phyloP scores from a whole-genome alignment of 2,888 invertebrate species.

The Brassicogethes aeneus region DNA sequence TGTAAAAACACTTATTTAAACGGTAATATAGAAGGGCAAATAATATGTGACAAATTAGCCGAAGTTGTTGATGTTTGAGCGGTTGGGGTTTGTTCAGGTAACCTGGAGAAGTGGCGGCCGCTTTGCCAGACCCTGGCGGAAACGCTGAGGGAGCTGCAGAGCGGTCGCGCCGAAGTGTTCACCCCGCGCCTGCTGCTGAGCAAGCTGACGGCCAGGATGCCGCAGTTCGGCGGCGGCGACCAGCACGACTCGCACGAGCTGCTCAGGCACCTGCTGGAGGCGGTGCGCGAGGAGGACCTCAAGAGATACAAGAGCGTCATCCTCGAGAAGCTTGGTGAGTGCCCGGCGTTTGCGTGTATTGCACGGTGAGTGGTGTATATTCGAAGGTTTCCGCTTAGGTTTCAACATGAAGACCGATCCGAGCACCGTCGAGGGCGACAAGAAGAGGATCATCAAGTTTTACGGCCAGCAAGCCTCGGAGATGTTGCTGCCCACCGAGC shows the following conservation, averaged over 20 bases:
- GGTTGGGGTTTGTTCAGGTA: too few relatives aligned
- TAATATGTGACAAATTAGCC: too few relatives aligned
- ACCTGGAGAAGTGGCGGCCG: slow-evolving; percentile 60
- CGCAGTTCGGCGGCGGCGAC: slow-evolving; percentile 86
- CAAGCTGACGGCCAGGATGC: slow-evolving; percentile 56
- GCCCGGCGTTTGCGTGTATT: too few relatives aligned
- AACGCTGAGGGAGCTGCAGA: slow-evolving; percentile 59
- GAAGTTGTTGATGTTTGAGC: too few relatives aligned
- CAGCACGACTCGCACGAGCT: slow-evolving; percentile 97
- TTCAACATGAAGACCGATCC: slow-evolving; percentile 63
- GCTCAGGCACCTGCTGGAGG: slow-evolving; percentile 81
- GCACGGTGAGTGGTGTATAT: too few relatives aligned
- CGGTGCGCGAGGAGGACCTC: slow-evolving; percentile 66
- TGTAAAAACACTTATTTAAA: too few relatives aligned
- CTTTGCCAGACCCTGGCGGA: slow-evolving; percentile 60
- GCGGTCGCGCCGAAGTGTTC: slow-evolving; percentile 54
- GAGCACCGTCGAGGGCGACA: slow-evolving; percentile 65
- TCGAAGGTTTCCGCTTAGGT: too few relatives aligned
- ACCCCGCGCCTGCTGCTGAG: slow-evolving; percentile 56
- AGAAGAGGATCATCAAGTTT: slow-evolving; percentile 69
- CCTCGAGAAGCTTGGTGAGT: slow-evolving; percentile 57
- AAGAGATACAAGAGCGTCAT: slow-evolving; percentile 78
- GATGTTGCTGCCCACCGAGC: slow-evolving; percentile 71
- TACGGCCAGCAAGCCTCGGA: slow-evolving; percentile 76
- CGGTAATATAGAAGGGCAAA: too few relatives aligned